Conservation (phyloP, 2,888 invertebrate species). For the Tenthredo scrophulariae region DNA sequence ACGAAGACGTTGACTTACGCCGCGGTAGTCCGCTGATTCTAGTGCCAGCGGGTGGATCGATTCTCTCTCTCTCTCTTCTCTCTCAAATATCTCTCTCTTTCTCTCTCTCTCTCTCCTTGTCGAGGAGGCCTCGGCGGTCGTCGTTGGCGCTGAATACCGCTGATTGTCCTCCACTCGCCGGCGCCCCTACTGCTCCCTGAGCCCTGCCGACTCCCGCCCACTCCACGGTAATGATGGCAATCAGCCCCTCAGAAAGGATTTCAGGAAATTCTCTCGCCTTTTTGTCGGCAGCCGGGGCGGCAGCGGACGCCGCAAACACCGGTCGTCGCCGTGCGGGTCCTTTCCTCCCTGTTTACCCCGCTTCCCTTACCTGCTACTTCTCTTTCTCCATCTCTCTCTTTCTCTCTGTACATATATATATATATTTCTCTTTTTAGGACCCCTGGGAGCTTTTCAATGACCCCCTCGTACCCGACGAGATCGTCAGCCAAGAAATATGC, state of each 20-base stretch:
- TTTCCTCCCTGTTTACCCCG: slow-evolving; percentile 34
- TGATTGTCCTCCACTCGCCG: slow-evolving; percentile 74
- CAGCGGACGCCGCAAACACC: slow-evolving; percentile 77
- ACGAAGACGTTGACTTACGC: slow-evolving; percentile 54
- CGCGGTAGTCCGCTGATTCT: slow-evolving; percentile 6
- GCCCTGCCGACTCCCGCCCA: slow-evolving; percentile 67
- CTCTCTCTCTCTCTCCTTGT: slow-evolving; percentile 63
- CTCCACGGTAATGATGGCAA: slow-evolving; percentile 78
- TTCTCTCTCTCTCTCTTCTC: slow-evolving; percentile 52
- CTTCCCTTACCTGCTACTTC: slow-evolving; percentile 46
- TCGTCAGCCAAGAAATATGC: slow-evolving; percentile 34
- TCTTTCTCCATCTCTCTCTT: slow-evolving; percentile 56
- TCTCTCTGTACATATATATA: slow-evolving; percentile 42
- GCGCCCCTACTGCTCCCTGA: slow-evolving; percentile 66
- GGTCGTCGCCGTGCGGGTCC: slow-evolving; percentile 67
- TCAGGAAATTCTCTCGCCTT: slow-evolving; percentile 79
- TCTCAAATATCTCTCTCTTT: slow-evolving; percentile 54
- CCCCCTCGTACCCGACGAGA: slow-evolving; percentile 6
- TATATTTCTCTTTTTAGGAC: slow-evolving; percentile 54
- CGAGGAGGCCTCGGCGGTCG: slow-evolving; percentile 53
- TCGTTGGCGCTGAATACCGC: slow-evolving; percentile 71
- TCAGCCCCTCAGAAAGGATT: slow-evolving; percentile 78
- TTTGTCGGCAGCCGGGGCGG: slow-evolving; percentile 76
- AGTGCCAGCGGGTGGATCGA: slow-evolving; percentile 44
- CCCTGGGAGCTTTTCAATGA: slow-evolving; percentile 58